Base-by-base conservation (phyloP, 2,888 invertebrate genomes). In the Brachyopa scutellaris region DNA sequence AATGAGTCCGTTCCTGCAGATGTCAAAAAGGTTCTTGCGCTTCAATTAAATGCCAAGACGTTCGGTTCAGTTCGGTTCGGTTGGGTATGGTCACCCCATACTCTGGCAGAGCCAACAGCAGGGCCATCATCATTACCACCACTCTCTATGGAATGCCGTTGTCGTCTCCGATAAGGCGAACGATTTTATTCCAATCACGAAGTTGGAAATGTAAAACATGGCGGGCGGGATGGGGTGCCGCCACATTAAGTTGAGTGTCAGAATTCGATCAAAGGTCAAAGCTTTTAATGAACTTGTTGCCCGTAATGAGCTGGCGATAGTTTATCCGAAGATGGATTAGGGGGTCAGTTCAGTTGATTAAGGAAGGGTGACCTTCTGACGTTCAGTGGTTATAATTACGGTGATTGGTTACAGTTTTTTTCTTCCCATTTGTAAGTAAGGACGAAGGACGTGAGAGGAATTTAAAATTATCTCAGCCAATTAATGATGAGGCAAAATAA, bases 161-260 rank as follows among this genome's bases (percentile, higher is more conserved):
- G 40, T 19, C 53, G 13, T 61, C 4, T 23, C 17, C 13, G 45
- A 62, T 53, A 67, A 26, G 42, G 21, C 49, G 42, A 42, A 21
- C 59, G 69, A 67, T 67, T 53, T 66, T 45, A 76, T 67, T 76
- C 61, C 67, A 67, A 76, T 67, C 67, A 76, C 59, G 67, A 67
- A 40, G 45, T 45, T 45, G 53, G 51, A 76, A 73, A 51, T 70
- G 70, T 70, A 61, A 70, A 70, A 61, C 70, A 70, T 21, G 70
- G 51, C 4, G 40, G 51, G 29, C 23, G 53, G 53, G 15, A 23
- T 17, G 33, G 53, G 53, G 9, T n/a, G 21, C 29, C 9, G 36
- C 9, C 59, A 9, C 45, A 29, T 62, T 38, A 29, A 64, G 42
- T 55, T 55, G 45, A 55, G 45, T 64, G 62, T 45, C 62, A 62